These are phyloP conservation scores for Ateles fusciceps DNA, from an alignment of 2,797 vertebrate genomes.

Conservation along the genomic window DNA sequence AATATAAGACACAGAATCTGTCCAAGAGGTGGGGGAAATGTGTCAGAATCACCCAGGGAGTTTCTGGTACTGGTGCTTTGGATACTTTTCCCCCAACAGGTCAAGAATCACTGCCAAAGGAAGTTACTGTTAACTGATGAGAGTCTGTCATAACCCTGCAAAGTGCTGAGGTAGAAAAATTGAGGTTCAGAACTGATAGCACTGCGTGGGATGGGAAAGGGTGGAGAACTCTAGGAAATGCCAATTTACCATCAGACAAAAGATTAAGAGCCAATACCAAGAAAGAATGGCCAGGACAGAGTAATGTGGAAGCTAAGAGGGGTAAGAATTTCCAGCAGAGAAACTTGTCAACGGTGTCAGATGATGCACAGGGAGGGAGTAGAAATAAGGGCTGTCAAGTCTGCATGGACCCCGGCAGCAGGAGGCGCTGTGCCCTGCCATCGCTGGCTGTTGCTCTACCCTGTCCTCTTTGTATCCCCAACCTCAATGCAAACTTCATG, in stretches of 20 bases:
- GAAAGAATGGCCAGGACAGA: background rate
- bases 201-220: background rate
- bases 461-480: background rate
- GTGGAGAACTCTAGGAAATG: background rate
- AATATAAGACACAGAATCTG: background rate
- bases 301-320: background rate
- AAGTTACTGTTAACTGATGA: background rate
- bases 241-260: background rate
- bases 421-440: background rate
- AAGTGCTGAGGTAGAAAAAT: background rate
- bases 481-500: background rate
- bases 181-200: background rate
- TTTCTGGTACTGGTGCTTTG: background rate
- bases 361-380: background rate
- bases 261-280: background rate
- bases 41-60: background rate
- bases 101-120: background rate
- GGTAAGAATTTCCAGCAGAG: background rate
- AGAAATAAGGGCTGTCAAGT: background rate
- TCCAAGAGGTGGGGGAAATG: background rate
- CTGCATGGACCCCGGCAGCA: fast-evolving
- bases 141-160: background rate
- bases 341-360: background rate
- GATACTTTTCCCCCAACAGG: background rate
- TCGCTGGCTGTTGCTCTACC: background rate